Evolutionary conservation across 2,113 vertebrate species (phyloP), one percentile per base, ranked within the genome.

Genomic region (Dryoscopus gambensis): DNA sequence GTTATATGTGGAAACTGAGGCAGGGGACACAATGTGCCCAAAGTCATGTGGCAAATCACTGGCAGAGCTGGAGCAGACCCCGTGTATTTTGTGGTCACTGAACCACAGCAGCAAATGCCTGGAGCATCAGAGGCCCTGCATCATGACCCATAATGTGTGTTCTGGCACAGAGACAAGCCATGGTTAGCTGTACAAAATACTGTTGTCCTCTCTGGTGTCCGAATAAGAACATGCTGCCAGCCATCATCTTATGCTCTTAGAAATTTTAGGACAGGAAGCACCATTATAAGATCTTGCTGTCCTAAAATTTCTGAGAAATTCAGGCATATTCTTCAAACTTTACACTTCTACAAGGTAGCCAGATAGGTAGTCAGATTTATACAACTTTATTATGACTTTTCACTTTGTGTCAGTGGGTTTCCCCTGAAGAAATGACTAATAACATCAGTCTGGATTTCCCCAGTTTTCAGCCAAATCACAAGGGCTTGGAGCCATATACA

Each of bases 401-500:
- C 85, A 64, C 25, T 70, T 4, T 6, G 20, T 59, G 35, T 47
- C 75, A 81, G 39, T 89, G 55, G 22, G 39, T 95, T 97, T 97
- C n/a, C 42, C 22, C 85, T 89, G 46, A 91, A 96, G 70, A 93
- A 96, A 93, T 63, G 6, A 68, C 85, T 92, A 92, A 78, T 74
- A 89, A 84, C 71, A 64, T 83, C 91, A 91, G 84, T 87, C 83
- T 13, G 20, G 63, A 81, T 85, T 92, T 91, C 78, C 64, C 84
- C 59, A 90, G 86, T 95, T 76, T 86, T 94, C 76, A 96, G 73
- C 31, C 33, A 77, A 96, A 71, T 56, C 93, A 88, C 71, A 92
- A 90, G 55, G 53, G 69, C 68, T 89, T 87, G 42, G 42, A 92
- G 70, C 84, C 93, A 90, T 57, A 76, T 84, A 93, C 40, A 94